Conservation (phyloP, 2,113 vertebrate genomes). For the Lamprotornis superbus region DNA sequence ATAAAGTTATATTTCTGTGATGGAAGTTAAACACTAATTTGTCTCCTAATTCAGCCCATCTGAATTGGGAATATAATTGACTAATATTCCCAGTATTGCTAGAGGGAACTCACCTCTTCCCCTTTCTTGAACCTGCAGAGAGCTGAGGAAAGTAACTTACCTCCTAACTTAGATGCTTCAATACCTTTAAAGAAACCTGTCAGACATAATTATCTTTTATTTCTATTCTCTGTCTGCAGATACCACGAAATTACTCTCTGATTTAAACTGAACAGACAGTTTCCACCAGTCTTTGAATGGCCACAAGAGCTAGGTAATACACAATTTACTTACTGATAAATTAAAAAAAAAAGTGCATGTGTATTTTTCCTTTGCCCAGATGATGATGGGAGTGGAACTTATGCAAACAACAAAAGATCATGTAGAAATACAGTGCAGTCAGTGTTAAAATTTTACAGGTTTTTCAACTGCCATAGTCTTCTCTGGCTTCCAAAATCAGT, state of each 20-base stretch:
- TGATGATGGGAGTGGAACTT: not conserved
- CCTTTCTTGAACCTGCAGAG: fast-evolving
- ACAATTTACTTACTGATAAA: not conserved
- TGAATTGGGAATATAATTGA: not conserved
- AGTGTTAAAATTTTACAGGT: not conserved
- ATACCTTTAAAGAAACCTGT: not conserved
- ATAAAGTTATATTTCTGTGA: not conserved
- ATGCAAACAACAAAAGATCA: not conserved
- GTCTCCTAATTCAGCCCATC: not conserved
- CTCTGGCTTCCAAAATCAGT: not conserved
- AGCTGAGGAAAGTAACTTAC: not conserved
- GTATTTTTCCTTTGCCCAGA: not conserved
- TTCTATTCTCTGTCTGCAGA: not conserved
- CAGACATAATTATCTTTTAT: not conserved
- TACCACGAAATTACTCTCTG: not conserved
- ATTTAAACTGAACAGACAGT: not conserved
- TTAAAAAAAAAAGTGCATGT: not conserved
- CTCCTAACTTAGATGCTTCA: not conserved
- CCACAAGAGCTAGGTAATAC: not conserved
- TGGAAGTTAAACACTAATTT: not conserved
- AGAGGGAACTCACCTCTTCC: not conserved
- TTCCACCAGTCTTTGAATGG: not conserved
- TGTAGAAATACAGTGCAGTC: not conserved
- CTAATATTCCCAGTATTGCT: not conserved
- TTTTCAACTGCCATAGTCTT: not conserved